Evolutionary conservation across 2,113 vertebrate genomes (phyloP), one percentile per base, ranked within the genome.

Genomic region (Bujurquina vittata): DNA sequence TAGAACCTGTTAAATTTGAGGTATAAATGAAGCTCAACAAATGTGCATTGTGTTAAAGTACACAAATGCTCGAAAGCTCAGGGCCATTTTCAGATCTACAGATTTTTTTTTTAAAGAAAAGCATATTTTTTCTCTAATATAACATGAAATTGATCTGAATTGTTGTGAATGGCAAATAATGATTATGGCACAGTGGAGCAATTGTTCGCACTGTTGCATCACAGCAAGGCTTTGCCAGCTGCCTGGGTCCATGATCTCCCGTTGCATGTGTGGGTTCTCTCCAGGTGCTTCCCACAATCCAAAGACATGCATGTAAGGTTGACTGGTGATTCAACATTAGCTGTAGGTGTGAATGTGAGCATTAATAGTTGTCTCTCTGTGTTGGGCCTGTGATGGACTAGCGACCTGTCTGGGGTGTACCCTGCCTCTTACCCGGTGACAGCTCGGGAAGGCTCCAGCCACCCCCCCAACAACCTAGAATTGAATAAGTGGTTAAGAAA

Each of bases 401-500:
- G 43, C 23, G 49, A 69, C 5, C 43, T 49, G 43, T 52, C 17
- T 11, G 2, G 65, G 65, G 20, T 26, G 11, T 49, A 69, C 23
- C 43, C 65, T 31, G 43, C 15, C 10, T 52, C 43, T 52, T 52
- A 17, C 23, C 23, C 43, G 20, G 65, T 11, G 65, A 69, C 65
- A 29, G 17, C 3, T 29, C 23, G 5, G 23, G 20, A 5, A 69
- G 0, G 43, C 65, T 49, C 40, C 10, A 49, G 5, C 65, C 43
- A 3, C 10, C 26, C 46, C 35, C 26, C 67, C 67, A 52, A 52
- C 46, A 20, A 72, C 46, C 67, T 26, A 31, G 46, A 43, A 54
- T 31, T 72, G 67, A 72, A 10, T 72, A 49, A 72, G 26, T 52
- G 40, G 23, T 46, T 72, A 72, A 72, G 26, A 72, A 72, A 72